Base-by-base conservation (phyloP, 2,797 vertebrate species). In the Hemibagrus guttatus region DNA sequence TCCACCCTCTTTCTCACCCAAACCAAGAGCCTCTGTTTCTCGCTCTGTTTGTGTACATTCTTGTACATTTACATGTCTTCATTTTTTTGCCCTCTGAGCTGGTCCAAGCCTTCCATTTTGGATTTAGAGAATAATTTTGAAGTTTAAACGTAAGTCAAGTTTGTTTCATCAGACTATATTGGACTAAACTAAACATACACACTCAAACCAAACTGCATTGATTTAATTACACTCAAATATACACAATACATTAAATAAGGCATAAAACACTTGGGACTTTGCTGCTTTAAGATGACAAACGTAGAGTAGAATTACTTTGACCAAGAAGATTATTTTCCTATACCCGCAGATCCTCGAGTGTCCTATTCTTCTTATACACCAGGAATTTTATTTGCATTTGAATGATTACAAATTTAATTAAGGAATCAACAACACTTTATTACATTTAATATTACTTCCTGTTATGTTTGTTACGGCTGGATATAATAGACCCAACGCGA, bases 1-100 rank as follows among this genome's bases (percentile, higher is more conserved):
- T 91, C 87, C 46, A 56, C 56, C 23, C 83, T 81, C 71, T 56
- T 71, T 72, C 84, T 52, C 46, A n/a, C 82, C 68, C 76, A 59
- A 42, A 49, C 59, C 72, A 84, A 75, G 58, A 49, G 28, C 69
- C 68, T 31, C 58, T 52, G 23, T 80, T 11, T 75, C 28, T 82
- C 69, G 80, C 72, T 39, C 11, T 75, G 39, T 42, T 64, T 31
- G 23, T 81, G 64, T 74, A 58, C 35, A 89, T 58, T 49, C 46
- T 1, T 9, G n/a, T n/a, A n/a, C n/a, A n/a, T n/a, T n/a, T n/a
- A n/a, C n/a, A n/a, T n/a, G n/a, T 49, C 8, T 49, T 49, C 46
- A 8, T 49, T 49, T 49, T 49, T 49, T 6, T 49, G 46, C 21
- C 21, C 35, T 61, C 56, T 42, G 35, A 26, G 21, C 31, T 61